Percentiles rank a stretch among this genome's conserved stretches.
These are phyloP conservation scores for Crotophaga sulcirostris DNA, from an alignment of 2,113 vertebrate genomes.

Conservation along the genomic window DNA sequence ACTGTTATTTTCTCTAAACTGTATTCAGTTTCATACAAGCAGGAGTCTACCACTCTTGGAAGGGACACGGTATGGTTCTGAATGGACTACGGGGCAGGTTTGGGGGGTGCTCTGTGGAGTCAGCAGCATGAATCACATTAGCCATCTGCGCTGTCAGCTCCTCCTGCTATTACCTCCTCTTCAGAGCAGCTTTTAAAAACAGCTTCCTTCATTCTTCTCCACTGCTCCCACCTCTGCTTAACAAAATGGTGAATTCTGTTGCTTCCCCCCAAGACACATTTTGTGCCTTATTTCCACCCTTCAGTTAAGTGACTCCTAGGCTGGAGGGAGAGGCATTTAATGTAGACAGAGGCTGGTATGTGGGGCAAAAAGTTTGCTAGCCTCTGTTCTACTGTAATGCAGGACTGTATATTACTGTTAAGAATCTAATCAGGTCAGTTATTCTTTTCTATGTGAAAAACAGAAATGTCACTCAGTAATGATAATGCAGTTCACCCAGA, in stretches of 20 bases:
- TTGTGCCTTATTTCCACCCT: background rate
- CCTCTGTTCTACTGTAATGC: background rate
- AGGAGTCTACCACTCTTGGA: background rate
- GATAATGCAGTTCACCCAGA: background rate
- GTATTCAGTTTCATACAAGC: background rate
- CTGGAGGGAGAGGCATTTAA: background rate
- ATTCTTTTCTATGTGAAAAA: background rate
- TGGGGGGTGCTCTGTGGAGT: background rate
- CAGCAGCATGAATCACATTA: background rate
- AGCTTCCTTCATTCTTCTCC: background rate
- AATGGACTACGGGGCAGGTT: background rate
- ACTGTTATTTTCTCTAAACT: background rate
- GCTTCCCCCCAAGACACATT: background rate
- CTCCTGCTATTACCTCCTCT: background rate
- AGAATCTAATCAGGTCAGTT: background rate
- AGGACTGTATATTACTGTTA: background rate
- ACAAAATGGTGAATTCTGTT: background rate
- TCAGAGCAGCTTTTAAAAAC: background rate
- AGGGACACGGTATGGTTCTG: background rate
- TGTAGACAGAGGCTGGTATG: background rate
- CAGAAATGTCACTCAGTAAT: background rate
- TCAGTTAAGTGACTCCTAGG: background rate
- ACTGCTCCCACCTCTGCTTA: background rate
- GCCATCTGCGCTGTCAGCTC: background rate
- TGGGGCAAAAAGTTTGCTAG: background rate